Percentiles rank a stretch among this genome's conserved stretches.
These are phyloP conservation scores for Phenganax subtilis DNA, from an alignment of 92 coral and sea anemone genomes.

Conservation along the genomic window DNA sequence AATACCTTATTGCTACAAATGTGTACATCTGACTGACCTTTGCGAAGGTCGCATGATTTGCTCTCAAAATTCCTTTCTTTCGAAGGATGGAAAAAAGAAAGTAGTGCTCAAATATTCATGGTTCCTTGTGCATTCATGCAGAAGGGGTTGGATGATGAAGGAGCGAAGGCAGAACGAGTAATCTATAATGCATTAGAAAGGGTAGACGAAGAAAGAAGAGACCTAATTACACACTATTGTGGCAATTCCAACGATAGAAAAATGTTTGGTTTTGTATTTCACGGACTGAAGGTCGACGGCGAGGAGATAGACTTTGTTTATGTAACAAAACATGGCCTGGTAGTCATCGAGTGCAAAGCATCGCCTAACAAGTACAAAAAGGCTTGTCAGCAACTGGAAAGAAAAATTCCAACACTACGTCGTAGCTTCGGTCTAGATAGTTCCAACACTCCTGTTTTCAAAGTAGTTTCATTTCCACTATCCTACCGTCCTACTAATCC, in stretches of 20 bases:
- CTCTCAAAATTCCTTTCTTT: too few relatives aligned
- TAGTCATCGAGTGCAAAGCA: conserved; percentile 21
- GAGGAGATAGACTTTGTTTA: conserved; percentile 12
- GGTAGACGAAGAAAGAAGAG: not conserved
- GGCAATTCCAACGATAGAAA: not conserved
- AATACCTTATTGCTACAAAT: too few relatives aligned
- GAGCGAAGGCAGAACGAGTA: not conserved
- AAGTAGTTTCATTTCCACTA: conserved; percentile 17
- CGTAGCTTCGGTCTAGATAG: not conserved
- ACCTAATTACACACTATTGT: not conserved
- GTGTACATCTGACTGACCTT: too few relatives aligned
- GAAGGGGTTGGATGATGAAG: not conserved
- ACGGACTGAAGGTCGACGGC: conserved; percentile 2
- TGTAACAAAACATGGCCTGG: not conserved
- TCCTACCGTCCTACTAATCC: not conserved
- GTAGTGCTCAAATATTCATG: not conserved
- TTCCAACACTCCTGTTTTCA: not conserved
- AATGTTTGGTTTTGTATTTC: conserved; percentile 21
- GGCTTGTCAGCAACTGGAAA: not conserved
- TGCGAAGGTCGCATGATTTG: too few relatives aligned
- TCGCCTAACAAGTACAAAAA: not conserved
- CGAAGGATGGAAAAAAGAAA: not conserved
- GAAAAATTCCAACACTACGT: not conserved
- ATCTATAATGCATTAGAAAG: not conserved
- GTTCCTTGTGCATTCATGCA: not conserved